Evolutionary conservation across 2,888 invertebrate genomes (phyloP), one percentile per base, ranked within the genome.

Genomic region (Epiblema foenella): DNA sequence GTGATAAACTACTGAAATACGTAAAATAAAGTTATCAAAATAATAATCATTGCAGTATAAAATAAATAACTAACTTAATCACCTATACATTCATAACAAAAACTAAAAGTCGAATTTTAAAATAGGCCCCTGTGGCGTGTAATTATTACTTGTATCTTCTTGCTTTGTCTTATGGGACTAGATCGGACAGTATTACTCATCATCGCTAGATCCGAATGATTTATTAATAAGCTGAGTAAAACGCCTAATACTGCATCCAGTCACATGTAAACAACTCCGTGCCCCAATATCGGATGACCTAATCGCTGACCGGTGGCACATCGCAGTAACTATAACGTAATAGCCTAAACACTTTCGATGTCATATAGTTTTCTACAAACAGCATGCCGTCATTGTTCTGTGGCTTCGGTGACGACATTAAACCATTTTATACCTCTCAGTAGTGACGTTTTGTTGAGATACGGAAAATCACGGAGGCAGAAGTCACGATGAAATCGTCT

Each of bases 311-410:
- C 46, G 46, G 37, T 56, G 29, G 42, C 56, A 39, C 42, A 39
- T 54, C 39, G 11, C 24, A 62, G 29, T 20, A 52, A 39, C 60
- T 15, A 46, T 39, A 37, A 10, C 52, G 51, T 37, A 39, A 64
- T 8, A 37, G 39, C 39, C 54, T 49, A 73, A 71, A 76, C 75
- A 83, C 82, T 83, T 82, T 83, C 79, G 78, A 78, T 82, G 82
- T 83, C 84, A 80, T 82, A 79, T 75, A 69, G 74, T 76, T 80
- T 83, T 80, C 78, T 79, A 56, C 20, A 42, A 83, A 86, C 75
- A 78, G 80, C 77, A 79, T 68, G 33, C 49, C 56, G 60, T 67
- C 71, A 67, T 49, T 18, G 39, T 66, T 57, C 37, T 65, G 75
- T 49, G 39, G 62, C 76, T n/a, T 69, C 69, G 81, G 79, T 77